Conservation (phyloP, 2,113 vertebrate genomes). For the Microtus oregoni region DNA sequence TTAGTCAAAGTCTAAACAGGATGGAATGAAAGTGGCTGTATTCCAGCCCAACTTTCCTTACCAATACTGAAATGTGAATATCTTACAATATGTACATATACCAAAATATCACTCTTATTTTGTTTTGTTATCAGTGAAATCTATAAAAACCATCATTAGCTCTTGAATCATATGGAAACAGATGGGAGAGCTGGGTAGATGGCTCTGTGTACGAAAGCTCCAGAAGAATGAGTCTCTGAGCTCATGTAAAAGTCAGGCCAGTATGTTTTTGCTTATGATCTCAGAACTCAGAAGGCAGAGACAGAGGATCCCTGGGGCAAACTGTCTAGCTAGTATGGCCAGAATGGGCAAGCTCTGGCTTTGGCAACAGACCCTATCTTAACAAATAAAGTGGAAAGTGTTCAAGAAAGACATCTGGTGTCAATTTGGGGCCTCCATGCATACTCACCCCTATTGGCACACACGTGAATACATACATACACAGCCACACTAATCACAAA, state of each 20-base stretch:
- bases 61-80: not conserved
- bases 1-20: not conserved
- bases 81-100: conserved; percentile 5
- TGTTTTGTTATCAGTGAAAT: not conserved
- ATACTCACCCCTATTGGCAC: not conserved
- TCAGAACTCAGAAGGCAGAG: not conserved
- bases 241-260: not conserved
- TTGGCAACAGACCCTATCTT: not conserved
- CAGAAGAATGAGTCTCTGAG: not conserved
- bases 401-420: not conserved
- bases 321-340: too few species aligned
- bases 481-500: not conserved
- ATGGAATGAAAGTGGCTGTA: not conserved
- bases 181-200: not conserved
- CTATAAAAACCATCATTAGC: not conserved
- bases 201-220: not conserved
- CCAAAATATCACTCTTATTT: not conserved
- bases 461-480: not conserved
- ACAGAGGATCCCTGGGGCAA: not conserved
- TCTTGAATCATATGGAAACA: not conserved
- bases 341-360: too few species aligned
- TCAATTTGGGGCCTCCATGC: not conserved
- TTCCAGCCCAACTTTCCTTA: not conserved
- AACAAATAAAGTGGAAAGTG: not conserved
- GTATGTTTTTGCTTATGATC: not conserved